These are phyloP conservation scores for Hypena proboscidalis DNA, from an alignment of 2,888 invertebrate genomes.

Conservation along the genomic window DNA sequence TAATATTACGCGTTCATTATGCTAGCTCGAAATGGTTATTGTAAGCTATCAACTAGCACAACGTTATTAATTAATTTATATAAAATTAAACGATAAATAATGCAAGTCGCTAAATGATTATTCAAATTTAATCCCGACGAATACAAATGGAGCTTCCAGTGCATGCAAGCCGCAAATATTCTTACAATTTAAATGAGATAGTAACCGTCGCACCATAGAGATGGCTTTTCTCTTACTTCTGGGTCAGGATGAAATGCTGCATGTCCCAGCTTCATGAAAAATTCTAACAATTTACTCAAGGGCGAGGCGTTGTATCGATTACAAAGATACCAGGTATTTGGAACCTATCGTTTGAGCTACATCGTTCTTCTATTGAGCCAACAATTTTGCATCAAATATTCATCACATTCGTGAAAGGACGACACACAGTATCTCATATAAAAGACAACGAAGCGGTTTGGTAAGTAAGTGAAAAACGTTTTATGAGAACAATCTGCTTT, in stretches of 20 bases:
- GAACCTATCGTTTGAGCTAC: conserved; percentile 12
- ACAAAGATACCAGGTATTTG: conserved; percentile 16
- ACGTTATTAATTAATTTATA: too few species aligned
- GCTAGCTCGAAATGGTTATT: too few species aligned
- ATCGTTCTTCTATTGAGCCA: conserved; percentile 27
- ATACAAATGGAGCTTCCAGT: too few species aligned
- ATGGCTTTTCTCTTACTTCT: not conserved
- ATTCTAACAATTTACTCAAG: conserved; percentile 14
- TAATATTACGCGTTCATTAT: too few species aligned
- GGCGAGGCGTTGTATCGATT: conserved; percentile 8
- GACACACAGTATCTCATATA: conserved; percentile 34
- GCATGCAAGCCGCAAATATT: too few species aligned
- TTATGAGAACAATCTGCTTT: conserved; percentile 40
- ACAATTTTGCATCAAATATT: conserved; percentile 49
- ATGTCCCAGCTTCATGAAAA: conserved; percentile 12
- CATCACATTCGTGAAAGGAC: conserved; percentile 40
- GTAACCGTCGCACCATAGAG: not conserved
- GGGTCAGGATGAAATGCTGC: not conserved
- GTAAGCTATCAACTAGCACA: too few species aligned
- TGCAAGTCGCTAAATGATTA: too few species aligned
- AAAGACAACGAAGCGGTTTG: conserved; percentile 38
- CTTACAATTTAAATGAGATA: not conserved
- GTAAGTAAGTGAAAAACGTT: conserved; percentile 44
- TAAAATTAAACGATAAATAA: too few species aligned
- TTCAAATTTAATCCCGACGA: too few species aligned